phyloP scores from a whole-genome alignment of 2,113 vertebrate species.

The Brachyhypopomus occidentalis region DNA sequence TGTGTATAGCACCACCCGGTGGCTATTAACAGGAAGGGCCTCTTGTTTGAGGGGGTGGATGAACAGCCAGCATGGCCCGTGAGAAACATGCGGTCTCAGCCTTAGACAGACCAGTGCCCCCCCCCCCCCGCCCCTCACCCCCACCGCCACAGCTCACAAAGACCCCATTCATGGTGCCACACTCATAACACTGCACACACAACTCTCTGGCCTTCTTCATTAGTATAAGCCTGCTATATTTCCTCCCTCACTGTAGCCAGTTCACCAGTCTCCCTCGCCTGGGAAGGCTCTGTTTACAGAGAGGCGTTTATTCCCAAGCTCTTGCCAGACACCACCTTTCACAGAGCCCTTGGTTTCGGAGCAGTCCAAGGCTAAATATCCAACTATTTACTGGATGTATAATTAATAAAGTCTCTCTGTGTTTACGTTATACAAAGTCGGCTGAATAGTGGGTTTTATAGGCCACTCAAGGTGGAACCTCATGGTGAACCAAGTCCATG shows the following conservation, averaged over 20 bases:
- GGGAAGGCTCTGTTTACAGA: constrained; percentile 46
- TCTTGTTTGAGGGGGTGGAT: constrained; percentile 46
- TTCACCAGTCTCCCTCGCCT: neutral
- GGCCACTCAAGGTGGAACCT: no score
- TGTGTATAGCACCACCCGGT: constrained; percentile 18
- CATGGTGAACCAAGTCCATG: no score
- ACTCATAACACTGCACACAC: constrained; percentile 74
- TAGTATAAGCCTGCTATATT: constrained; percentile 72
- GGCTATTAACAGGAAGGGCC: neutral
- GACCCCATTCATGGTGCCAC: constrained; percentile 75
- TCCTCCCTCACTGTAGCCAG: constrained; percentile 57
- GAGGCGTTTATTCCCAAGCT: constrained; percentile 29
- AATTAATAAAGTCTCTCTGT: neutral
- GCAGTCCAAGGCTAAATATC: neutral
- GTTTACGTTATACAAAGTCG: neutral
- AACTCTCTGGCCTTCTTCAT: constrained; percentile 78
- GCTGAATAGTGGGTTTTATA: no score
- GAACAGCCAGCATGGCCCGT: constrained; percentile 68
- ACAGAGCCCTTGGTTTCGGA: constrained; percentile 6
- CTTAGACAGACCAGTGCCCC: constrained; percentile 68
- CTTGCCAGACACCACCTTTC: constrained; percentile 29
- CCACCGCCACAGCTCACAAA: constrained; percentile 64
- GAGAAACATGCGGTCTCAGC: constrained; percentile 75
- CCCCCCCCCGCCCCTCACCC: constrained; percentile 54
- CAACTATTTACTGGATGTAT: neutral